Evolutionary conservation across 2,113 vertebrate genomes (phyloP), one percentile per base, ranked within the genome.

Genomic region (Barnardius zonarius): DNA sequence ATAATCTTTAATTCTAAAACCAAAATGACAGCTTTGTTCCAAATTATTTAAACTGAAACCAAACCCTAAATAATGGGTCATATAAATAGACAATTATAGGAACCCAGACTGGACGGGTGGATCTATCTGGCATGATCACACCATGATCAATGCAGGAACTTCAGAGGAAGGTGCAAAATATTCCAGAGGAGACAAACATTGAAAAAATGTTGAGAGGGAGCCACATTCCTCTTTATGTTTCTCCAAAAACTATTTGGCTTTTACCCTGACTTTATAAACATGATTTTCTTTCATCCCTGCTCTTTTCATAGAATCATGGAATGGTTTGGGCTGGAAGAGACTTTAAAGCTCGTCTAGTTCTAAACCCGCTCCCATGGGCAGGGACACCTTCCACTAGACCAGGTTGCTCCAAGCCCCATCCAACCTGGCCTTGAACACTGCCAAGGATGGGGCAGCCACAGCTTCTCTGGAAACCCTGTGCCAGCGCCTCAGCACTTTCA

Each of bases 1-100:
- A 86, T 41, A 31, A 93, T 81, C 76, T 78, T 92, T 83, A 82
- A 90, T 94, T 88, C 77, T 68, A 63, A 88, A 92, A n/a, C 64
- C 80, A 72, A 94, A 95, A 66, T 68, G 78, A 66, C 31, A 72
- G 52, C 33, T 79, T 80, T 82, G 48, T 30, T 81, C 80, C 66
- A 75, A 91, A 84, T 84, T 15, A 86, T 69, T 79, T 87, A 70
- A 80, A 59, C 49, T 35, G 54, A 96, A 96, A 88, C 49, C 69
- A 89, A 86, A 63, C 15, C 39, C 57, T 31, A 59, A 86, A 44
- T 61, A 74, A 39, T 8, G 13, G 31, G 51, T 85, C n/a, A 27
- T 37, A 30, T 43, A 79, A 85, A 85, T 1, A 85, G 70, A 44
- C n/a, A 86, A 27, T 75, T 82, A 48, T 17, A 83, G 68, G 79